Conservation (phyloP, 35 echinoderm and acorn worm species). For the Apostichopus parvimensis region DNA sequence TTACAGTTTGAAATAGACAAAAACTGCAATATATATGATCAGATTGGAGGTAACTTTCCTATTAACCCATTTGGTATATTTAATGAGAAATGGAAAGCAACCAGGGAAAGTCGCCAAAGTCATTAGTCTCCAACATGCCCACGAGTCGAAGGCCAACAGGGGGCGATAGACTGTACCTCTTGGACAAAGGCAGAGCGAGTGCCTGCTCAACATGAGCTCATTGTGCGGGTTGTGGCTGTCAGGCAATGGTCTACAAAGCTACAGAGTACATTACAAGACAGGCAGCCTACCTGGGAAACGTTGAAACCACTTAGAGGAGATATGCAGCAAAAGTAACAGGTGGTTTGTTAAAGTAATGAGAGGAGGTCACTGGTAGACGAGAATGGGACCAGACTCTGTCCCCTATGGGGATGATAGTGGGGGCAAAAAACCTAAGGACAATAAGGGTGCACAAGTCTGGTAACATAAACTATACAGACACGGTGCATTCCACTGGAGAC, state of each 20-base stretch:
- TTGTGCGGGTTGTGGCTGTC: constrained; percentile 23
- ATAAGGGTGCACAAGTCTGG: not conserved
- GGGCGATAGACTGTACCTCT: not conserved
- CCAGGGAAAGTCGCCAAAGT: constrained; percentile 32
- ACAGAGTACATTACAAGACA: not conserved
- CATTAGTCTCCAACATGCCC: constrained; percentile 34
- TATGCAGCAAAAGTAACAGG: constrained; percentile 12
- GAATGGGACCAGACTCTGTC: not conserved
- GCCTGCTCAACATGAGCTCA: constrained; percentile 26
- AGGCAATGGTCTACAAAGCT: not conserved
- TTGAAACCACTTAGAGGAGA: constrained; percentile 17
- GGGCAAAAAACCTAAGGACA: not conserved
- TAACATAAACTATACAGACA: not conserved
- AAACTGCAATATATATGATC: not conserved
- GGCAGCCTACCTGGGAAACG: not conserved
- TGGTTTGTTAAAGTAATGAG: not conserved
- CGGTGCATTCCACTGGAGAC: not conserved
- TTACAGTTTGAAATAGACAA: no score
- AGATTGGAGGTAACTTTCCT: not conserved
- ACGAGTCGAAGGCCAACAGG: constrained; percentile 26
- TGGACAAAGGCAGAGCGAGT: constrained; percentile 23
- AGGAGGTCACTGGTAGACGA: not conserved
- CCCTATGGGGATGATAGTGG: not conserved
- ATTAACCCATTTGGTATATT: constrained; percentile 31
- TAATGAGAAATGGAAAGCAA: constrained; percentile 11